Evolutionary conservation across 2,113 vertebrate species (phyloP).

Genomic region (Cottus gobio): DNA sequence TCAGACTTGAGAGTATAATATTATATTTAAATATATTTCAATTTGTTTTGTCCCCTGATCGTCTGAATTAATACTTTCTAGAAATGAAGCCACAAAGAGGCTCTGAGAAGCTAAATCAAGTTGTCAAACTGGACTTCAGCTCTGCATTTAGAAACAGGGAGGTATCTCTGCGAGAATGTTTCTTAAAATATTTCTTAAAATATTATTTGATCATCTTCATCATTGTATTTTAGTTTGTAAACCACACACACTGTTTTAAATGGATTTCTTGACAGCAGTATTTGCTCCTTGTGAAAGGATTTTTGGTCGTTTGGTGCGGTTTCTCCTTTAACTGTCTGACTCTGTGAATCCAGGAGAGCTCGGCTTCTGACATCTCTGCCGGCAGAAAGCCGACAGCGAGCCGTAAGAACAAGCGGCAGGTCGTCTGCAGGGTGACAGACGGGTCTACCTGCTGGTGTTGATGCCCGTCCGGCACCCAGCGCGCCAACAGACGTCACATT

Average conservation of each 20-base stretch:
- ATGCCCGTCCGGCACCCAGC: slow-evolving; percentile 53
- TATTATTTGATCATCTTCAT: background rate
- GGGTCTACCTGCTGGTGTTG: slow-evolving; percentile 39
- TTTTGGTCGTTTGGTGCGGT: background rate
- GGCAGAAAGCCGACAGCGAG: background rate
- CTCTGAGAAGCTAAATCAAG: too few species aligned
- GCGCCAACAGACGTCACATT: slow-evolving; percentile 46
- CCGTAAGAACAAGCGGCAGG: background rate
- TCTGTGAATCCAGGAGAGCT: slow-evolving; percentile 7
- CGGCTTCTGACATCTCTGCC: background rate
- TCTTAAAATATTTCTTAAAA: too few species aligned
- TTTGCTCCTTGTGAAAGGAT: background rate
- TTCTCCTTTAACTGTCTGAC: slow-evolving; percentile 2
- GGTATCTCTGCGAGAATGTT: too few species aligned
- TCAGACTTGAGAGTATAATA: too few species aligned
- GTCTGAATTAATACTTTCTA: too few species aligned
- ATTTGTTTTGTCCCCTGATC: too few species aligned
- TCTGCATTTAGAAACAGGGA: too few species aligned
- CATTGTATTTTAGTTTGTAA: background rate
- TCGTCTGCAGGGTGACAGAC: slow-evolving; percentile 17
- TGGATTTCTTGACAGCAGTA: background rate
- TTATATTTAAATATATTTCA: too few species aligned
- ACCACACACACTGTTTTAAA: background rate
- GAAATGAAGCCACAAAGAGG: too few species aligned
- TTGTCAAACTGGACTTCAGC: too few species aligned